A percentile compares a stretch with the other conserved stretches of the same genome.
These are phyloP conservation scores for Centropus unirufus DNA, from an alignment of 2,113 vertebrate genomes.

Conservation along the genomic window DNA sequence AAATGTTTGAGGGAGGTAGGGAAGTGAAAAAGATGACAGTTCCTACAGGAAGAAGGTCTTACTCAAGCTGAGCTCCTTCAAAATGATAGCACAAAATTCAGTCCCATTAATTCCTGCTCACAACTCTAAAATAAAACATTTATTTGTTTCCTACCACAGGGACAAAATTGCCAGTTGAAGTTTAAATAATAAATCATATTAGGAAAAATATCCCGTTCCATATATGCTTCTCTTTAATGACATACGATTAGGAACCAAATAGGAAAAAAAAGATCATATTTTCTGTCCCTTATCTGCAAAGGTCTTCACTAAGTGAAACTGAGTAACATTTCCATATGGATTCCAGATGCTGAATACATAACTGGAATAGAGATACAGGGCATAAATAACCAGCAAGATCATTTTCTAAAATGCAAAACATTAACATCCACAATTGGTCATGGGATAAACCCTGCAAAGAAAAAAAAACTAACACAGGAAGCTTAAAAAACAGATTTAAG, in stretches of 20 bases:
- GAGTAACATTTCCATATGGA: conserved; percentile 51
- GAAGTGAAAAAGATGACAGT: background rate
- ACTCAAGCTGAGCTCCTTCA: background rate
- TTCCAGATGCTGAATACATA: conserved; percentile 66
- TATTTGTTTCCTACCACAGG: background rate
- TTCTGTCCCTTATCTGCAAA: conserved; percentile 55
- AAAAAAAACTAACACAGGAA: conserved; percentile 5
- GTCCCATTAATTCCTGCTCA: background rate
- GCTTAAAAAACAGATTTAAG: conserved; percentile 56
- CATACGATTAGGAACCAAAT: background rate
- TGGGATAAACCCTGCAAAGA: conserved; percentile 37
- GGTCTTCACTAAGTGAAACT: conserved; percentile 24
- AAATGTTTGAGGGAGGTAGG: background rate
- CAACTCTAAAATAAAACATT: background rate
- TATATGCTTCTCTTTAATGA: background rate
- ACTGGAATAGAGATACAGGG: conserved; percentile 25
- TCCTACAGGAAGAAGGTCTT: background rate
- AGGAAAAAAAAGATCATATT: background rate
- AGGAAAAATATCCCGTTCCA: background rate
- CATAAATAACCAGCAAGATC: conserved; percentile 62
- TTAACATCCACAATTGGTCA: conserved; percentile 21
- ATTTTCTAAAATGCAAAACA: conserved; percentile 54
- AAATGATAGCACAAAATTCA: background rate
- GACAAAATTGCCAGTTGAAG: background rate
- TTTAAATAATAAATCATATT: background rate